Evolutionary conservation across 2,888 invertebrate genomes (phyloP).

Genomic region (Cataglyphis livida): DNA sequence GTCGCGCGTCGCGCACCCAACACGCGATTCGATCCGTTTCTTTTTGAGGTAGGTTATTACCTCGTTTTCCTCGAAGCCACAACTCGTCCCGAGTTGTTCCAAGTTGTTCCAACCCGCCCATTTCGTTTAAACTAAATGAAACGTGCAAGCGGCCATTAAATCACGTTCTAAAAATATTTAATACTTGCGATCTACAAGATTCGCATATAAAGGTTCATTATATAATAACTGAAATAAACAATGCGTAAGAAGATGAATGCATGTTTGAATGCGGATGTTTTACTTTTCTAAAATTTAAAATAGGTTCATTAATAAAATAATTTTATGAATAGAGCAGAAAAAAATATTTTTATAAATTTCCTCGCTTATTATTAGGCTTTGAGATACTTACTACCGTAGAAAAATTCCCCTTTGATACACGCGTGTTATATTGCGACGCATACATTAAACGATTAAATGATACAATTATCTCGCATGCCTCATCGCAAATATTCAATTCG

Average conservation of each 20-base stretch:
- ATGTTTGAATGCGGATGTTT: neutral
- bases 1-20: conserved; percentile 25
- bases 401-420: neutral
- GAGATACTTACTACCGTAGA: neutral
- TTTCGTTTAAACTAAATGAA: conserved; percentile 30
- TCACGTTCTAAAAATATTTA: conserved; percentile 4
- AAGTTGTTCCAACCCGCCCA: neutral
- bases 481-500: conserved; percentile 12
- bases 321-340: neutral
- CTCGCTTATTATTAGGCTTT: neutral
- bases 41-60: conserved; percentile 47
- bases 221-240: neutral
- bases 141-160: neutral
- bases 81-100: neutral
- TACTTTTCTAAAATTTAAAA: neutral
- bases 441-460: neutral
- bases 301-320: neutral
- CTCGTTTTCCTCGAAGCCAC: conserved; percentile 16
- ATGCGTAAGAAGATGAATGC: neutral
- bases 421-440: neutral
- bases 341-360: neutral
- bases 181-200: neutral
- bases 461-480: neutral
- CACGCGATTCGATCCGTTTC: conserved; percentile 46
- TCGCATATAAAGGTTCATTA: neutral